phyloP scores from a whole-genome alignment of 1,140 invertebrate species.

The Achatina immaculata region DNA sequence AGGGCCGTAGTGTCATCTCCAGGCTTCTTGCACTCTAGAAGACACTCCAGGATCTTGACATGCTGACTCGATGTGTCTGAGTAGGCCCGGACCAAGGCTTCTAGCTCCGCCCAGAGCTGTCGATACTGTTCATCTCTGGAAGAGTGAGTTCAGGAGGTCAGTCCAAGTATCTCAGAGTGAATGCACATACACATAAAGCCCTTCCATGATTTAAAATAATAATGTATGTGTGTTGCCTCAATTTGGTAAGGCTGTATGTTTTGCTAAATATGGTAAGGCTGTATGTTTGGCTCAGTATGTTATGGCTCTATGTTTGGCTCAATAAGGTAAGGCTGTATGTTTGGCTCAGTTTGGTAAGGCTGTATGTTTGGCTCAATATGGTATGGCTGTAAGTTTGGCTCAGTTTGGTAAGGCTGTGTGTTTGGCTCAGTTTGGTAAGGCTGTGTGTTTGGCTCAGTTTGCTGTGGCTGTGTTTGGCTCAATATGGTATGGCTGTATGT shows the following conservation, averaged over 20 bases:
- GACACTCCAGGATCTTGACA: conserved; percentile 83
- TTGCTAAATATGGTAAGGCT: neutral
- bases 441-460: too few species aligned
- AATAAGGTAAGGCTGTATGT: too few species aligned
- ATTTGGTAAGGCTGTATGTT: neutral
- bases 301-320: too few species aligned
- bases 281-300: too few species aligned
- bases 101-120: conserved; percentile 89
- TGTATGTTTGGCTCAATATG: too few species aligned
- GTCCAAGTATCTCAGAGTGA: neutral
- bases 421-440: too few species aligned
- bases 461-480: too few species aligned
- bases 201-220: neutral
- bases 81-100: conserved; percentile 85
- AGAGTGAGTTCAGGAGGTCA: conserved; percentile 43
- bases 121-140: conserved; percentile 88
- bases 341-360: too few species aligned
- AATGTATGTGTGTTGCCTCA: too few species aligned
- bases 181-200: neutral
- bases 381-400: too few species aligned
- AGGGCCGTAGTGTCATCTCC: conserved; percentile 66
- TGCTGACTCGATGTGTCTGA: conserved; percentile 79
- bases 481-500: too few species aligned
- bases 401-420: too few species aligned
- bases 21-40: conserved; percentile 82